Evolutionary conservation across 2,113 vertebrate species (phyloP).

Genomic region (Tor tambroides): DNA sequence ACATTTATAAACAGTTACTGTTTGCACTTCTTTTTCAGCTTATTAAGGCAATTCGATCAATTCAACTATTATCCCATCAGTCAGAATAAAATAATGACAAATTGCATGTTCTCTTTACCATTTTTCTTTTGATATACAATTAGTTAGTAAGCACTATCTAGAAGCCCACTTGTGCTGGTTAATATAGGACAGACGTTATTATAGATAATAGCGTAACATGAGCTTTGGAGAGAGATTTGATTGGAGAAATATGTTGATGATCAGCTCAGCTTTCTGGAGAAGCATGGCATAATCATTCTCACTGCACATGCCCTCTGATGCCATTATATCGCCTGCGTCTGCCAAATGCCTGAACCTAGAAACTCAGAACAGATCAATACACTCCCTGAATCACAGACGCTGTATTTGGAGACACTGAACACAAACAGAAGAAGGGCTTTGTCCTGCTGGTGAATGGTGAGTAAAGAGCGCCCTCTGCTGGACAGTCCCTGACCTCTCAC

Average conservation of each 20-base stretch:
- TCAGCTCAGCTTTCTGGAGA: constrained; percentile 1
- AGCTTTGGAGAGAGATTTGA: background rate
- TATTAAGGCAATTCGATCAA: background rate
- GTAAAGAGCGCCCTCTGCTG: constrained; percentile 18
- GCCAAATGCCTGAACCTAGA: constrained; percentile 14
- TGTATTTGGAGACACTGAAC: background rate
- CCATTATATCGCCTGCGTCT: constrained; percentile 4
- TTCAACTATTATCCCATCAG: background rate
- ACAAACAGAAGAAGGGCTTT: background rate
- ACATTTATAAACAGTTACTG: background rate
- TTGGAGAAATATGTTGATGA: constrained; percentile 14
- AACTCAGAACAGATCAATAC: background rate
- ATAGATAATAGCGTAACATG: background rate
- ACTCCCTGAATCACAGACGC: background rate
- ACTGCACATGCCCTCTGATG: background rate
- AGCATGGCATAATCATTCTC: constrained; percentile 21
- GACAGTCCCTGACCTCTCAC: background rate
- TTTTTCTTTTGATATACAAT: background rate
- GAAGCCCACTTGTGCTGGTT: background rate
- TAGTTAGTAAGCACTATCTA: background rate
- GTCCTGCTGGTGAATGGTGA: background rate
- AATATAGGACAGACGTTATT: background rate
- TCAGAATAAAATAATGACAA: background rate
- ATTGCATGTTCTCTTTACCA: background rate
- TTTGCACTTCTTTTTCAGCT: background rate